These are phyloP conservation scores for Oncorhynchus kisutch DNA, from an alignment of 2,113 vertebrate species.

Conservation along the genomic window DNA sequence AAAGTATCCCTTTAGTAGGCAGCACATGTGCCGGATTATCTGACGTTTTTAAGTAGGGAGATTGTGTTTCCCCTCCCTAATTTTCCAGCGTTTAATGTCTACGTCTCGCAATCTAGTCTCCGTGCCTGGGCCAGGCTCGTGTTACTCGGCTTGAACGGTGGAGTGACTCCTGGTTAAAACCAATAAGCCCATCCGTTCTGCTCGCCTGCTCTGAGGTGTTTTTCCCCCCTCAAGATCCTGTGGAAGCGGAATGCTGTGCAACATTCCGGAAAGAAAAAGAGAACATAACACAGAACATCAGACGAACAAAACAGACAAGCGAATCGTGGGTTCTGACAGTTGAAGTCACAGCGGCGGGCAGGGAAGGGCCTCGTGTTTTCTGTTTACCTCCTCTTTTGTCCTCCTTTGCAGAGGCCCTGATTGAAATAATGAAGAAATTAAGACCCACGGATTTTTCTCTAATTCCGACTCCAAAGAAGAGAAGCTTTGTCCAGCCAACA, in stretches of 20 bases:
- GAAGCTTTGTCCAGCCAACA: not conserved
- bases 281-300: not conserved
- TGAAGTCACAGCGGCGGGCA: not conserved
- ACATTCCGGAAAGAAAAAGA: not conserved
- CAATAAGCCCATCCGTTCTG: constrained; percentile 47
- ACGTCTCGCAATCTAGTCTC: constrained; percentile 37
- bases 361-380: not conserved
- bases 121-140: constrained; percentile 25
- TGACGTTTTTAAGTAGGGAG: constrained; percentile 34
- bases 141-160: constrained; percentile 38
- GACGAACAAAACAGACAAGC: not conserved
- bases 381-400: not conserved
- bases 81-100: constrained; percentile 50
- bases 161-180: constrained; percentile 41
- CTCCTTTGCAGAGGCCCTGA: constrained; percentile 25
- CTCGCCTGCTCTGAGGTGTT: constrained; percentile 31
- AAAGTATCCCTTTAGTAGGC: constrained; percentile 30
- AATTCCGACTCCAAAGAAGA: constrained; percentile 46
- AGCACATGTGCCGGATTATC: constrained; percentile 57
- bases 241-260: not conserved
- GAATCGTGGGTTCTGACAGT: not conserved
- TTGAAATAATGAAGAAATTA: constrained; percentile 46
- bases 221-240: not conserved
- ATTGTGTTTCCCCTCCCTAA: constrained; percentile 54
- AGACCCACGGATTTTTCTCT: constrained; percentile 25